These are phyloP conservation scores for Heliconius eleuchia DNA, from an alignment of 1,140 invertebrate species.

Conservation along the genomic window DNA sequence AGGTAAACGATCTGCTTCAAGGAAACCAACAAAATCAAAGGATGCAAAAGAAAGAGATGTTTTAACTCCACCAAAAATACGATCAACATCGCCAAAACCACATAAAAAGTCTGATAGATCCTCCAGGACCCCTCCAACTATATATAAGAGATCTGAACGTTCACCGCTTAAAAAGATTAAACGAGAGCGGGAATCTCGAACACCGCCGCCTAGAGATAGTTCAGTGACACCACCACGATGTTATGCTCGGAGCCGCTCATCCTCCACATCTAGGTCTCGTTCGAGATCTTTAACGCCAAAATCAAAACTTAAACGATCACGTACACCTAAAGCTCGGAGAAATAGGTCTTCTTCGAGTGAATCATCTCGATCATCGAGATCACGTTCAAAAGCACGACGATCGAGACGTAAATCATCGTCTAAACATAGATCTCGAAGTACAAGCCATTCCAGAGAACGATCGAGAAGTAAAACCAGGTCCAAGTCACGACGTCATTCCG, in stretches of 20 bases:
- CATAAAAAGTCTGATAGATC: conserved; percentile 54
- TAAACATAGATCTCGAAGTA: conserved; percentile 51
- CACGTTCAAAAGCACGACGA: conserved; percentile 47
- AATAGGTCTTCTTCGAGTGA: conserved; percentile 47
- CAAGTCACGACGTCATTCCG: conserved; percentile 51
- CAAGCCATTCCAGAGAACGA: conserved; percentile 53
- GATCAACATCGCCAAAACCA: conserved; percentile 44
- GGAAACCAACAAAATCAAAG: conserved; percentile 49
- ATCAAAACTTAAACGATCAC: conserved; percentile 50
- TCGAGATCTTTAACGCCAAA: conserved; percentile 54
- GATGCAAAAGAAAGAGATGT: conserved; percentile 47
- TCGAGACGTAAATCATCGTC: conserved; percentile 49
- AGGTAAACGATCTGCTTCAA: conserved; percentile 48
- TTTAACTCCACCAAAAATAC: conserved; percentile 50
- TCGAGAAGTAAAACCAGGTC: conserved; percentile 52
- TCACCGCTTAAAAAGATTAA: conserved; percentile 57
- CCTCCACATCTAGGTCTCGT: conserved; percentile 58
- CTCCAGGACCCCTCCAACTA: conserved; percentile 55
- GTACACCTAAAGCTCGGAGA: conserved; percentile 42
- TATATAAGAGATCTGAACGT: conserved; percentile 44
- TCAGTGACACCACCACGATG: conserved; percentile 69
- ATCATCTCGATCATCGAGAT: conserved; percentile 49
- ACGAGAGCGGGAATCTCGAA: conserved; percentile 48
- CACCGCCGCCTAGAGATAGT: conserved; percentile 51
- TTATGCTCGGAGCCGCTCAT: conserved; percentile 59